Conservation (phyloP, 2,888 invertebrate genomes). For the Volucella inanis region DNA sequence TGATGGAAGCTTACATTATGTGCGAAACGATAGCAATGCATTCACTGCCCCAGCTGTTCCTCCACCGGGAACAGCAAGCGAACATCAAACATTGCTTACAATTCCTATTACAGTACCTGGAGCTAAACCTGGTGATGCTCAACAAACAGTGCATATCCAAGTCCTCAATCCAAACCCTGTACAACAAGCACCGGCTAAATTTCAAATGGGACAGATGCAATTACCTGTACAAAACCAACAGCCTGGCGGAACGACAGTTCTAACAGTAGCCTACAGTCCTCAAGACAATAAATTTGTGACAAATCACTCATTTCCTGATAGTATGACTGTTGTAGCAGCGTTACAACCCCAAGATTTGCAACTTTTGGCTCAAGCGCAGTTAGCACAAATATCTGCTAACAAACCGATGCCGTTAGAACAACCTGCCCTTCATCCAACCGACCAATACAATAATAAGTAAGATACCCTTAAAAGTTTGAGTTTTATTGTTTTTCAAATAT, state of each 20-base stretch:
- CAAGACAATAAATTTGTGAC: constrained; percentile 86
- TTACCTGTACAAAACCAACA: constrained; percentile 90
- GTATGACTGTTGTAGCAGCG: constrained; percentile 87
- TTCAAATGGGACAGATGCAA: constrained; percentile 88
- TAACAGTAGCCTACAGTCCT: constrained; percentile 90
- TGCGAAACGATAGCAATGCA: constrained; percentile 61
- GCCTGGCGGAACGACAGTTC: constrained; percentile 88
- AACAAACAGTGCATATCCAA: constrained; percentile 91
- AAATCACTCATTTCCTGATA: constrained; percentile 84
- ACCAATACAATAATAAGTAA: constrained; percentile 58
- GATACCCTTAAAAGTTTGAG: background rate
- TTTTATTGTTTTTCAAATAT: background rate
- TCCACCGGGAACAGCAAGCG: constrained; percentile 48
- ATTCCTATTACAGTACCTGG: constrained; percentile 91
- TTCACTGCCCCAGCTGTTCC: constrained; percentile 73
- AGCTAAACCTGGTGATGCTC: constrained; percentile 89
- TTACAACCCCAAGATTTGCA: constrained; percentile 89
- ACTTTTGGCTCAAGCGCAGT: constrained; percentile 83
- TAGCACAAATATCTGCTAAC: constrained; percentile 58
- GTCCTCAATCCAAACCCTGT: constrained; percentile 86
- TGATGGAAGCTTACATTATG: constrained; percentile 72
- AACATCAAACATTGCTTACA: constrained; percentile 88
- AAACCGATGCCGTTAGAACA: constrained; percentile 61
- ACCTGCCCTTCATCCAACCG: constrained; percentile 62
- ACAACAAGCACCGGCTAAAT: constrained; percentile 85